Percentiles rank a stretch among this genome's conserved stretches.
Conservation (phyloP, 2,797 vertebrate genomes). For the Myioborus melanocephalus region DNA sequence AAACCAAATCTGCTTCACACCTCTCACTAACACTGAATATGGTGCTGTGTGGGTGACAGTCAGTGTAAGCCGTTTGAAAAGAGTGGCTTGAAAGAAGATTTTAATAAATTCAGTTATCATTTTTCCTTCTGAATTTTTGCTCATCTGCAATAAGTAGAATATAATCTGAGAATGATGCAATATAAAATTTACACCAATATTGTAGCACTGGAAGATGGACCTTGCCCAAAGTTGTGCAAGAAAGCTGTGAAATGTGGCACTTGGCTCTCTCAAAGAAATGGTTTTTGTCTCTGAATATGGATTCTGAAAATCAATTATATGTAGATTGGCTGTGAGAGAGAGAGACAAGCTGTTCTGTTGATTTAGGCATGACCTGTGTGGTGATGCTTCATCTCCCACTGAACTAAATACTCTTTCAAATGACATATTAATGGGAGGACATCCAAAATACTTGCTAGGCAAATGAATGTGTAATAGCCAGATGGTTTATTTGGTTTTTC, state of each 20-base stretch:
- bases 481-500: conserved; percentile 70
- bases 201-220: neutral
- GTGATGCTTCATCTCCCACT: conserved; percentile 59
- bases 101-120: neutral
- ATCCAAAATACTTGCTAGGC: conserved; percentile 63
- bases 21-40: conserved; percentile 1
- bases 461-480: conserved; percentile 63
- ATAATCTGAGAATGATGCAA: neutral
- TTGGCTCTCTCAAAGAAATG: neutral
- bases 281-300: conserved; percentile 27
- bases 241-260: conserved; percentile 40
- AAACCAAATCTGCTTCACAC: neutral
- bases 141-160: neutral
- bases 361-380: conserved; percentile 68
- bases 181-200: neutral
- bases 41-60: conserved; percentile 9
- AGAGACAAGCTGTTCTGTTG: conserved; percentile 67
- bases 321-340: conserved; percentile 64
- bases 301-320: conserved; percentile 68
- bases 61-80: neutral
- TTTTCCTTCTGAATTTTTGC: neutral
- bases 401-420: conserved; percentile 68
- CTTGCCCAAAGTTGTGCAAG: neutral
- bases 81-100: neutral
- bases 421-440: conserved; percentile 65